These are phyloP conservation scores for Brachionus calyciflorus DNA, from an alignment of 1,140 invertebrate species.

Conservation along the genomic window DNA sequence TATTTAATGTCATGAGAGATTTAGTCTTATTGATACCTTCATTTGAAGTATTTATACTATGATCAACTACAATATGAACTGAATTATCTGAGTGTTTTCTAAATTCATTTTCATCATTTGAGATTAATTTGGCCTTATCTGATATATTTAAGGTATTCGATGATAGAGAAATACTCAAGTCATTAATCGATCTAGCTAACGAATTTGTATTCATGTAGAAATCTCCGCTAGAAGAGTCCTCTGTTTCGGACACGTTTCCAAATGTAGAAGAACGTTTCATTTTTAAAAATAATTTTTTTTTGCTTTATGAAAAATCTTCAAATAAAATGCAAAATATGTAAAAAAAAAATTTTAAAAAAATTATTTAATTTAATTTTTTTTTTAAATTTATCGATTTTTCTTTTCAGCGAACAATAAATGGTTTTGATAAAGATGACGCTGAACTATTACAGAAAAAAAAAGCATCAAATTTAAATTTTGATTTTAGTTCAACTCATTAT, in stretches of 20 bases:
- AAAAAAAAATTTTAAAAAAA: not conserved
- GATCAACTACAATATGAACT: not conserved
- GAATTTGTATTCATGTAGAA: not conserved
- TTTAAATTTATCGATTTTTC: no score
- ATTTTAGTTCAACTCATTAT: no score
- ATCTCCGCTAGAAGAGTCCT: constrained; percentile 1
- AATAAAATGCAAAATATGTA: not conserved
- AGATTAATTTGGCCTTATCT: constrained; percentile 5
- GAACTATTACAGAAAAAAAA: no score
- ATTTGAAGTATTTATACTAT: not conserved
- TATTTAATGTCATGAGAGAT: not conserved
- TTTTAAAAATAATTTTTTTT: not conserved
- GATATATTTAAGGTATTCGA: not conserved
- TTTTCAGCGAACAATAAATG: no score
- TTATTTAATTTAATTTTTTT: no score
- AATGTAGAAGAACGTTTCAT: not conserved
- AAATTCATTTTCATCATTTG: not conserved
- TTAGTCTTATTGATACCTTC: not conserved
- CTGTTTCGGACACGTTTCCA: not conserved
- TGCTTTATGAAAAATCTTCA: not conserved
- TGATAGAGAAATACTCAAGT: not conserved
- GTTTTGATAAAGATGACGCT: no score
- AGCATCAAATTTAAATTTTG: no score
- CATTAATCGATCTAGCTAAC: not conserved
- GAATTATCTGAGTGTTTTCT: not conserved